These are phyloP conservation scores for Cataglyphis altisquamis DNA, from an alignment of 2,888 invertebrate species.

Conservation along the genomic window DNA sequence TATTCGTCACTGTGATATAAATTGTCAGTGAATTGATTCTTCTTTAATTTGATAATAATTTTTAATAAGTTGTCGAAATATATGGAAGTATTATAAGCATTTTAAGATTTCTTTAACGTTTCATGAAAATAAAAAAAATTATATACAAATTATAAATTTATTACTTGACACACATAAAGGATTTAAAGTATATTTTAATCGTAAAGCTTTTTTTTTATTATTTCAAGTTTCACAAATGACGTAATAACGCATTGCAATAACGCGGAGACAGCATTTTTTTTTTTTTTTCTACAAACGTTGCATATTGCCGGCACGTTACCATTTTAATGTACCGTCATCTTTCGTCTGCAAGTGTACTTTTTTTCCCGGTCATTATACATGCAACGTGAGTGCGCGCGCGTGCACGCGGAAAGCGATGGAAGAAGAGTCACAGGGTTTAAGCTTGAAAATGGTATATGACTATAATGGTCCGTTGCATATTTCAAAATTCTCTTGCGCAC, in stretches of 20 bases:
- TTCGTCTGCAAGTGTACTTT: slow-evolving; percentile 50
- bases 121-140: background rate
- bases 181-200: background rate
- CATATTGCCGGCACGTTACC: slow-evolving; percentile 36
- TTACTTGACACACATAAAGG: background rate
- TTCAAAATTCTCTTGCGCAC: slow-evolving; percentile 73
- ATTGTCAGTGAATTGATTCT: slow-evolving; percentile 18
- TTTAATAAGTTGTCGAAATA: slow-evolving; percentile 4
- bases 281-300: slow-evolving; percentile 22
- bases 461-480: slow-evolving; percentile 77
- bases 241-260: background rate
- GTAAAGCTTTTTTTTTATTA: slow-evolving; percentile 17
- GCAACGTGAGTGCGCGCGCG: slow-evolving; percentile 54
- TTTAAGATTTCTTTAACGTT: background rate
- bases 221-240: slow-evolving; percentile 12
- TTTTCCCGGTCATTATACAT: slow-evolving; percentile 57
- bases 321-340: slow-evolving; percentile 66
- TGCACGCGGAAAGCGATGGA: slow-evolving; percentile 34
- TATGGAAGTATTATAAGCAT: background rate
- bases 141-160: background rate
- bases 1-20: background rate
- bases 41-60: background rate
- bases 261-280: background rate
- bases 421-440: slow-evolving; percentile 67
- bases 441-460: slow-evolving; percentile 72